Base-by-base conservation (phyloP, 2,888 invertebrate species). In the Leptinotarsa juncta region DNA sequence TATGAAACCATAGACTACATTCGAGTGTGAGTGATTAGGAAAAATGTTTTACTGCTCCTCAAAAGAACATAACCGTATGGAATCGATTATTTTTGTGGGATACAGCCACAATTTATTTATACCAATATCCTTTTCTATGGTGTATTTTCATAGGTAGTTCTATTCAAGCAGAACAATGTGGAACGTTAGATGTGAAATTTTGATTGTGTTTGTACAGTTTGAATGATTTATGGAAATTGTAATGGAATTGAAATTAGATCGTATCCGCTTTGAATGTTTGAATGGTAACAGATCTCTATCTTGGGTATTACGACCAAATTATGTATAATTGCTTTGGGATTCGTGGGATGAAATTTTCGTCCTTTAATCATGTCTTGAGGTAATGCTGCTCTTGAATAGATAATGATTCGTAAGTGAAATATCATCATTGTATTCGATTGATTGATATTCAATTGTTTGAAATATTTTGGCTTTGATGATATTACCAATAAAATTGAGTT, bases 201-300 rank as follows among this genome's bases (percentile, higher is more conserved):
- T 42, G 62, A 62, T 62, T 26, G 62, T 23, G 60, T 26, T 62
- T 62, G 62, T 62, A 62, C 62, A 62, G 42, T 32, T 42, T 62
- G 42, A 62, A 62, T 62, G 32, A 62, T 62, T 62, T 32, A 62
- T 62, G 26, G 32, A 62, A 62, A 32, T 62, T 62, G 32, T 62
- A 62, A 62, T 62, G 62, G 62, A 42, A 62, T 42, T 32, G 62
- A 42, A 42, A 62, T 42, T 62, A 62, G 62, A 62, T 62, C 62
- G 62, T 62, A 62, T 62, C 42, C 23, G 23, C 57, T n/a, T n/a
- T n/a, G 62, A 57, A 57, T 57, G 62, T 62, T n/a, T 62, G 62
- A 62, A 62, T 62, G 62, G 62, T n/a, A 62, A 62, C 62, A 62
- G 62, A 62, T 62, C 42, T 42, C n/a, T 42, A 62, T 62, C 62